These are phyloP conservation scores for Melanocharis versteri DNA, from an alignment of 2,113 vertebrate species.

Conservation along the genomic window DNA sequence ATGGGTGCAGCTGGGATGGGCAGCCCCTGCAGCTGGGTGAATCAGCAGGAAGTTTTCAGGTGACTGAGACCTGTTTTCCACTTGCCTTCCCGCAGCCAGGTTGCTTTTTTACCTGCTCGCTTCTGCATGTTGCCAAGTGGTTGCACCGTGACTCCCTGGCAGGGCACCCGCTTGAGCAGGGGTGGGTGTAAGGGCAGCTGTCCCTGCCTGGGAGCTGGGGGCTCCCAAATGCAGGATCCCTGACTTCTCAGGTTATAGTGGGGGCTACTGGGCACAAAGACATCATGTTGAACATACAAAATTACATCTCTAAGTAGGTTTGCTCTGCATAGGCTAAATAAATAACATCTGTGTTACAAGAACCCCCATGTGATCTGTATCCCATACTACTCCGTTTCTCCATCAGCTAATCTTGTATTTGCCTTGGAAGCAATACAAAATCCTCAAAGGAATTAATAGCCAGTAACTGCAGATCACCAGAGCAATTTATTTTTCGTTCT, in stretches of 20 bases:
- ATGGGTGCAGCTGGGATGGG: neutral
- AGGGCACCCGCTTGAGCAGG: neutral
- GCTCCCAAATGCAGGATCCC: neutral
- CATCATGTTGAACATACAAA: neutral
- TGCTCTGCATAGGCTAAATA: constrained; percentile 15
- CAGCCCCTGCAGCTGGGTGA: neutral
- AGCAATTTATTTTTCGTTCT: constrained; percentile 40
- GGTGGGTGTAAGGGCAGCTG: neutral
- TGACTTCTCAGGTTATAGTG: neutral
- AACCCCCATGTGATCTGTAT: neutral
- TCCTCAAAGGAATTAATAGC: constrained; percentile 37
- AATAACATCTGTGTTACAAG: constrained; percentile 28
- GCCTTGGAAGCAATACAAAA: constrained; percentile 32
- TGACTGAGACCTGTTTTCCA: neutral
- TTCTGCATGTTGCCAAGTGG: neutral
- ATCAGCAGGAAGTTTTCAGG: neutral
- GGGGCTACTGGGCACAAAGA: neutral
- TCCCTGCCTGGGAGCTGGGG: neutral
- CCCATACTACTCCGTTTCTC: neutral
- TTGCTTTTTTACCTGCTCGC: neutral
- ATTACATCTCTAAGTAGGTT: neutral
- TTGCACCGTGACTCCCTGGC: neutral
- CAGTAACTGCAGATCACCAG: constrained; percentile 13
- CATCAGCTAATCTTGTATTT: constrained; percentile 30
- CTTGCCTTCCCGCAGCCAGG: neutral